Percentiles rank a stretch among this genome's conserved stretches.
phyloP scores from a whole-genome alignment of 2,113 vertebrate species.

The Nettapus auritus region DNA sequence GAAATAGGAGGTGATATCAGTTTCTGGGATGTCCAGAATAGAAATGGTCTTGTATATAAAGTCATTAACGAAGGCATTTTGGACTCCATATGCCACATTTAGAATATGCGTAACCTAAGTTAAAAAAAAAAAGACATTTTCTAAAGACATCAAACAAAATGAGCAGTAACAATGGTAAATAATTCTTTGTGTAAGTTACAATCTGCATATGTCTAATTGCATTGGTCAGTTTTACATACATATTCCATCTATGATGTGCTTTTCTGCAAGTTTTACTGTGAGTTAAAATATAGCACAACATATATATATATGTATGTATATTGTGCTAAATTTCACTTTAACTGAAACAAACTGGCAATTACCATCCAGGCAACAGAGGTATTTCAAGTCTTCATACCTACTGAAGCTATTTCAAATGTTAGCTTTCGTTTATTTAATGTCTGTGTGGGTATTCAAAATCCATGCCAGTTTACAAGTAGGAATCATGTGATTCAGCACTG shows the following conservation, averaged over 20 bases:
- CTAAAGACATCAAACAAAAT: neutral
- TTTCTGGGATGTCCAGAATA: conserved; percentile 93
- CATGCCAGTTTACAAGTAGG: neutral
- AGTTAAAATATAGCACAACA: neutral
- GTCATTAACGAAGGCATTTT: conserved; percentile 87
- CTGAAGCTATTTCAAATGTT: neutral
- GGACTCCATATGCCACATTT: conserved; percentile 93
- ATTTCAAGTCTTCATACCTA: neutral
- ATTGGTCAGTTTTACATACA: neutral
- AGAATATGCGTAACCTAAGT: conserved; percentile 93
- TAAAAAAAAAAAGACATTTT: neutral
- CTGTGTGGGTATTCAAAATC: neutral
- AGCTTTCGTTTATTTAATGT: neutral
- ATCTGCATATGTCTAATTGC: neutral
- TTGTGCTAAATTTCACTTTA: neutral
- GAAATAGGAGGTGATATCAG: conserved; percentile 86
- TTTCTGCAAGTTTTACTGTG: neutral
- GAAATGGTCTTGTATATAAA: conserved; percentile 82
- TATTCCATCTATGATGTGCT: neutral
- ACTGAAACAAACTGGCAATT: neutral
- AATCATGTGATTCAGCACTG: neutral
- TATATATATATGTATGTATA: no score
- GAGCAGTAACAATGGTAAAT: neutral
- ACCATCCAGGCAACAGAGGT: neutral
- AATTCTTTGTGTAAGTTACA: neutral